Evolutionary conservation across 1,140 invertebrate genomes (phyloP), one percentile per base, ranked within the genome.

Genomic region (Kradibia gibbosae): DNA sequence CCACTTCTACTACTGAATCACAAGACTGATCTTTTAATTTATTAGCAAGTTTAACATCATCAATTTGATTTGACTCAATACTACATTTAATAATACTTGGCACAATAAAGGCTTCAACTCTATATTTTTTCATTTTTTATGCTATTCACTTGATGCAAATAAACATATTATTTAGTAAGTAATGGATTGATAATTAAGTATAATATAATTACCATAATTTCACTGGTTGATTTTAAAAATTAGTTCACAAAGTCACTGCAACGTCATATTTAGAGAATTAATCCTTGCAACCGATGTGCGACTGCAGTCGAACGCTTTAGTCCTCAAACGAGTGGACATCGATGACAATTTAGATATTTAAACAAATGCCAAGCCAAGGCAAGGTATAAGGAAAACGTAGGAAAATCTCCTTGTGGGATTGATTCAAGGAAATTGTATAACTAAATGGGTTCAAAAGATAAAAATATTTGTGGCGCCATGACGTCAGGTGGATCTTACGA

Each of bases 91-190:
- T 42, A 55, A 84, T 25, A 45, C 78, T 78, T 0, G 89, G 88
- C 53, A 88, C 84, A 83, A 90, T 89, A 60, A 89, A 91, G 50
- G 87, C 85, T 81, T 91, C 89, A 3, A 88, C 87, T 78, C 85
- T 86, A 53, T 86, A 91, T 34, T 85, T 86, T 57, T 87, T 86
- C 82, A 83, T 75, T 67, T 67, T 57, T 3, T 39, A 13, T 65
- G 39, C 20, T 78, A 13, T 74, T 71, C 65, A 45, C 50, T 39
- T 4, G 15, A 48, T 22, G 20, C 13, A 65, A 74, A 65, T n/a
- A 31, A 25, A 57, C 2, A 31, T 22, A 13, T 31, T 15, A 50
- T 55, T 67, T 34, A 3, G 8, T 60, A 28, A 36, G 22, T 13
- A 70, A 70, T 25, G 28, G 0, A 42, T 70, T 57, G 22, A 70